phyloP scores from a whole-genome alignment of 2,888 invertebrate genomes.

The Malachius bipustulatus region DNA sequence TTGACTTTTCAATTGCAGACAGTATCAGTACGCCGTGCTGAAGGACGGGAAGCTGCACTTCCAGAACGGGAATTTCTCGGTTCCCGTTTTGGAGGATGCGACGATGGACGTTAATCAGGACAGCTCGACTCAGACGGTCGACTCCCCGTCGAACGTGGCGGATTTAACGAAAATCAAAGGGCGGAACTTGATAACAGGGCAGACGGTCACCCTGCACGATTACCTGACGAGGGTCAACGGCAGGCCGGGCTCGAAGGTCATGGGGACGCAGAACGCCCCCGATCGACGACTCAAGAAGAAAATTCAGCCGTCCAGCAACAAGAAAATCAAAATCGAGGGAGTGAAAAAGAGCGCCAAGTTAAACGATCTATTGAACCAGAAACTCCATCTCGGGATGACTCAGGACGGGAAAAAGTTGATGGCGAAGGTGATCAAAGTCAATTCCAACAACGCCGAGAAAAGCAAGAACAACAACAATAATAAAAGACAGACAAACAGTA shows the following conservation, averaged over 20 bases:
- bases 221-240: conserved; percentile 23
- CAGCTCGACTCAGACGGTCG: background rate
- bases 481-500: too few relatives aligned
- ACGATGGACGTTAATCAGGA: background rate
- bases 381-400: conserved; percentile 24
- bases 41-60: conserved; percentile 6
- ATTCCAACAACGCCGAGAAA: conserved; percentile 14
- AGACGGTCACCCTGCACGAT: conserved; percentile 23
- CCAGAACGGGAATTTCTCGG: background rate
- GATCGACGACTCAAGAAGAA: conserved; percentile 3
- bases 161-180: conserved; percentile 16
- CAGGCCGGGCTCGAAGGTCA: conserved; percentile 8
- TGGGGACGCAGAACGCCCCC: background rate
- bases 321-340: background rate
- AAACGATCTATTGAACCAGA: conserved; percentile 24
- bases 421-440: conserved; percentile 25
- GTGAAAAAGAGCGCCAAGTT: conserved; percentile 9
- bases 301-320: background rate
- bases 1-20: too few relatives aligned
- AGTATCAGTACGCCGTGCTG: conserved; percentile 4
- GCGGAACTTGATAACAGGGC: conserved; percentile 25
- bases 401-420: conserved; percentile 23
- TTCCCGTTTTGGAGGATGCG: background rate
- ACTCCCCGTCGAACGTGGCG: background rate
- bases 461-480: background rate